A percentile compares a stretch with the other conserved stretches of the same genome.
These are phyloP conservation scores for Siphamia tubifer DNA, from an alignment of 2,113 vertebrate species.

Conservation along the genomic window DNA sequence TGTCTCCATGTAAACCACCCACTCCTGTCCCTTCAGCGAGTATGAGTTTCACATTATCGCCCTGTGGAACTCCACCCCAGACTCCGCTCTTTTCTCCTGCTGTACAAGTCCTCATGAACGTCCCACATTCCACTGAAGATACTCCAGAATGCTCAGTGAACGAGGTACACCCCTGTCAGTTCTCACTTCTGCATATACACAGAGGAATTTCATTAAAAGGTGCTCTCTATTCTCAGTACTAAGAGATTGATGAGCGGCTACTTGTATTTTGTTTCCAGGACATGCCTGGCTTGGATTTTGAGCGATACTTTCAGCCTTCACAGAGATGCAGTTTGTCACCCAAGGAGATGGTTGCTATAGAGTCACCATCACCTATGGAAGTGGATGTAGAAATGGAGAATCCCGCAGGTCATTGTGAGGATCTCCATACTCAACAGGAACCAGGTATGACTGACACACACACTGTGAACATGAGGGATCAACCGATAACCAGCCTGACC, in stretches of 20 bases:
- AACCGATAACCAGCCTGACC: too few species aligned
- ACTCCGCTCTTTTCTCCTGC: neutral
- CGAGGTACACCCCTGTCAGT: constrained; percentile 53
- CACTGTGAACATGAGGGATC: too few species aligned
- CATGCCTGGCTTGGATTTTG: constrained; percentile 70
- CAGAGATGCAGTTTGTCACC: constrained; percentile 65
- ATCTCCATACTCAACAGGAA: constrained; percentile 28
- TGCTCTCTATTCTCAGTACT: neutral
- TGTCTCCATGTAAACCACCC: neutral
- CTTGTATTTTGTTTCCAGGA: constrained; percentile 41
- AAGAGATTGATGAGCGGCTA: neutral
- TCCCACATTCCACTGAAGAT: constrained; percentile 22
- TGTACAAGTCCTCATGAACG: neutral
- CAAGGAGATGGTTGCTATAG: neutral
- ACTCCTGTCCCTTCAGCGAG: neutral
- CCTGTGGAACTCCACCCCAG: constrained; percentile 1
- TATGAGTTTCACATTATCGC: constrained; percentile 57
- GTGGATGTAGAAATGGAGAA: constrained; percentile 72
- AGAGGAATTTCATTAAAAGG: too few species aligned
- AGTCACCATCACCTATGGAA: constrained; percentile 54
- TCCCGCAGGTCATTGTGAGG: constrained; percentile 43
- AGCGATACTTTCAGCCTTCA: constrained; percentile 74
- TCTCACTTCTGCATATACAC: neutral
- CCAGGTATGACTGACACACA: constrained; percentile 38
- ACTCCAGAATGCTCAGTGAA: constrained; percentile 39